Conservation (phyloP, 2,113 vertebrate species). For the Dendrocopos noguchii region DNA sequence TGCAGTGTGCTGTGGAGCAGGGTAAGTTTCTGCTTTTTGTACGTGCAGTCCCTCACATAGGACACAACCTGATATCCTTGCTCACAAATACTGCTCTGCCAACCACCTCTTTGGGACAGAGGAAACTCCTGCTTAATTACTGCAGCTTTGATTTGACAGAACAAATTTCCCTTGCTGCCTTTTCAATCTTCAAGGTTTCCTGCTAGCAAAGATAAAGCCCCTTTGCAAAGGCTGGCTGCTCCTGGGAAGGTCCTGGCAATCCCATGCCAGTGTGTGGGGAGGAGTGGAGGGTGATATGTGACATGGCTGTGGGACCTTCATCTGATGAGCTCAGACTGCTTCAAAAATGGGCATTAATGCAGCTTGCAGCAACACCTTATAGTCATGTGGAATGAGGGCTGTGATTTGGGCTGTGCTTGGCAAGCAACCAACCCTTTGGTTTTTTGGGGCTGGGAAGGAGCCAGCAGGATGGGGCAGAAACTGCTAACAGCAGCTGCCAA, state of each 20-base stretch:
- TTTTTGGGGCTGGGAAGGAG: not conserved
- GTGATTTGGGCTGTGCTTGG: not conserved
- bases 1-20: fast-evolving
- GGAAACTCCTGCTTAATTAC: not conserved
- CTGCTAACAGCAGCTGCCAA: fast-evolving
- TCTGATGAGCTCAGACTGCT: not conserved
- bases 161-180: not conserved
- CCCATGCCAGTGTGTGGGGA: not conserved
- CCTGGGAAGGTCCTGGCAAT: not conserved
- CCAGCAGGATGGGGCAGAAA: not conserved
- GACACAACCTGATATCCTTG: not conserved
- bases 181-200: not conserved
- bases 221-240: not conserved
- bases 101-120: not conserved
- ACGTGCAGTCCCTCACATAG: not conserved
- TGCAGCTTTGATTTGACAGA: not conserved
- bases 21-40: not conserved
- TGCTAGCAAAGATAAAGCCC: conserved; percentile 18
- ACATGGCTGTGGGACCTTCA: not conserved
- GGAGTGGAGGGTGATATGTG: not conserved
- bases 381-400: fast-evolving
- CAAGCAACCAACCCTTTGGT: not conserved
- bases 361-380: not conserved
- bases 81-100: not conserved
- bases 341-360: not conserved